These are phyloP conservation scores for Phasianus colchicus DNA, from an alignment of 2,113 vertebrate genomes.

Conservation along the genomic window DNA sequence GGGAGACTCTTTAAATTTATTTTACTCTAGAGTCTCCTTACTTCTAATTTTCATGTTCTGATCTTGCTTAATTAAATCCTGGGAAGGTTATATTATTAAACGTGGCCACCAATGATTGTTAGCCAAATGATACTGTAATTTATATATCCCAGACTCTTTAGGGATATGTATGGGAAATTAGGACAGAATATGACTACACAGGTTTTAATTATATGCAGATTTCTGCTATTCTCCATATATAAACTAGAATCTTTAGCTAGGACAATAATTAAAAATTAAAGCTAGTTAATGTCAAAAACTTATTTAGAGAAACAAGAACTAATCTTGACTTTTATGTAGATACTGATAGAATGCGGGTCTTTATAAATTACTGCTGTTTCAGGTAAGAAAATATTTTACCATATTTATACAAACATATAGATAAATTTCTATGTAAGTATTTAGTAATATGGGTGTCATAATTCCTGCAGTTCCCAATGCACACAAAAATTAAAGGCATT, in stretches of 20 bases:
- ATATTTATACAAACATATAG: neutral
- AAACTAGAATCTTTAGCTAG: neutral
- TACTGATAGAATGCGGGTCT: neutral
- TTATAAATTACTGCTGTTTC: neutral
- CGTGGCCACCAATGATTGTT: conserved; percentile 8
- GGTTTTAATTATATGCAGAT: conserved; percentile 38
- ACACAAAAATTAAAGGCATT: neutral
- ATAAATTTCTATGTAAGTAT: neutral
- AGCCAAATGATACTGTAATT: conserved; percentile 49
- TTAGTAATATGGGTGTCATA: neutral
- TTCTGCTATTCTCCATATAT: neutral
- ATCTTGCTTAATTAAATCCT: conserved; percentile 56
- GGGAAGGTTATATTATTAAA: conserved; percentile 21
- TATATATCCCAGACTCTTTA: neutral
- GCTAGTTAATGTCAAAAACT: neutral
- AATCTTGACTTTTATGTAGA: neutral
- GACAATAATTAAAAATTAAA: neutral
- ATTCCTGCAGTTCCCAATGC: neutral
- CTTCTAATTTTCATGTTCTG: conserved; percentile 41
- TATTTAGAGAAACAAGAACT: neutral
- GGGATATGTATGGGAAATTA: neutral
- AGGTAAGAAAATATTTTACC: neutral
- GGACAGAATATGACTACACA: neutral
- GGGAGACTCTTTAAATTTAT: conserved; percentile 50
- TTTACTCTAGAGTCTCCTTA: conserved; percentile 41